phyloP scores from a whole-genome alignment of 2,797 vertebrate species.

The Amblyraja radiata region DNA sequence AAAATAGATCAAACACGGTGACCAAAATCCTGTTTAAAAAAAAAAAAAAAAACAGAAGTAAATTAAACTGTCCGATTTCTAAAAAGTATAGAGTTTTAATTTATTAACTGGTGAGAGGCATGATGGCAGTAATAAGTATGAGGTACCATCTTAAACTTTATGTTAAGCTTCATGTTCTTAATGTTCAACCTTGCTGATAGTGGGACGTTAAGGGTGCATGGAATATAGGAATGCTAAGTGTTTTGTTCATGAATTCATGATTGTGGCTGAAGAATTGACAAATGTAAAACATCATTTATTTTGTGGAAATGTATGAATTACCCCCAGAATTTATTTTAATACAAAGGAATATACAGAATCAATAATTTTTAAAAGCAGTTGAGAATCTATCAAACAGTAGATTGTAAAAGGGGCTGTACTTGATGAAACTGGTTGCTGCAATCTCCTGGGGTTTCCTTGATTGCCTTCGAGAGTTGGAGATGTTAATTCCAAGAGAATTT shows the following conservation, averaged over 20 bases:
- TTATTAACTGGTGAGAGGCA: not conserved
- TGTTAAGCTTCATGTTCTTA: not conserved
- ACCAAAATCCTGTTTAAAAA: not conserved
- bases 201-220: not conserved
- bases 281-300: not conserved
- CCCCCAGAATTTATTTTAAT: not conserved
- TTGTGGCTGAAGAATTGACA: not conserved
- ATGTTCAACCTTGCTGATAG: not conserved
- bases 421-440: not conserved
- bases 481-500: not conserved
- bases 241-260: not conserved
- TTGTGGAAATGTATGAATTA: not conserved
- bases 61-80: not conserved
- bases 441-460: not conserved
- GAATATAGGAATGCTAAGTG: not conserved
- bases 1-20: not conserved
- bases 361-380: constrained; percentile 1
- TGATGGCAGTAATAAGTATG: not conserved
- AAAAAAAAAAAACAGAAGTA: not conserved
- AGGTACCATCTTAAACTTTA: not conserved
- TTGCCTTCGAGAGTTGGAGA: not conserved
- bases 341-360: not conserved
- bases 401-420: not conserved
- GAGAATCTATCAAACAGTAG: not conserved
- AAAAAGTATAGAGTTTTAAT: not conserved